Conservation (phyloP, 37 sponge, comb jelly and placozoan species). For the Tethya wilhelma region DNA sequence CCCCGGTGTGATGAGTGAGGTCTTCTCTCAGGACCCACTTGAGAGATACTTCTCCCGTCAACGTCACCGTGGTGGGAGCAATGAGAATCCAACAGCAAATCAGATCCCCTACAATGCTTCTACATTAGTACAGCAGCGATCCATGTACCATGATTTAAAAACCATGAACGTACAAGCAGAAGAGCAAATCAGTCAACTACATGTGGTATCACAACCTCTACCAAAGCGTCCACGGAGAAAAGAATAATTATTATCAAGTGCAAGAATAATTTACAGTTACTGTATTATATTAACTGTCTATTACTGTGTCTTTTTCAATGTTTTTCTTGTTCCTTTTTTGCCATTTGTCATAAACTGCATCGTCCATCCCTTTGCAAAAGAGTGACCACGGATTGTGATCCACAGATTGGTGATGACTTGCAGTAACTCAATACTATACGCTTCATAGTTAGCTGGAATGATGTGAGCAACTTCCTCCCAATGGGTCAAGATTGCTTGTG, state of each 20-base stretch:
- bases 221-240: conserved; percentile 27
- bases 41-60: conserved; percentile 48
- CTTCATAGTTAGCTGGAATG: conserved; percentile 26
- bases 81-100: conserved; percentile 39
- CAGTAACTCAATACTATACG: conserved; percentile 33
- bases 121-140: conserved; percentile 36
- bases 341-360: neutral
- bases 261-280: neutral
- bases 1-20: conserved; percentile 35
- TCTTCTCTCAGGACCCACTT: conserved; percentile 35
- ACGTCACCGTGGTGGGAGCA: conserved; percentile 47
- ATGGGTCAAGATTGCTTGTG: neutral
- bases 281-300: neutral
- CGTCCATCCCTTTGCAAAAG: conserved; percentile 40
- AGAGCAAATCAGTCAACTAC: neutral
- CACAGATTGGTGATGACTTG: conserved; percentile 18
- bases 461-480: conserved; percentile 25
- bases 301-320: neutral
- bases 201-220: neutral
- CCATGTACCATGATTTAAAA: conserved; percentile 31
- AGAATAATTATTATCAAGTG: neutral
- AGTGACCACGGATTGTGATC: conserved; percentile 27
- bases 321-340: conserved; percentile 36
- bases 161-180: conserved; percentile 32
- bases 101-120: conserved; percentile 33